These are phyloP conservation scores for Lytechinus pictus DNA, from an alignment of 35 echinoderm and acorn worm species.

Conservation along the genomic window DNA sequence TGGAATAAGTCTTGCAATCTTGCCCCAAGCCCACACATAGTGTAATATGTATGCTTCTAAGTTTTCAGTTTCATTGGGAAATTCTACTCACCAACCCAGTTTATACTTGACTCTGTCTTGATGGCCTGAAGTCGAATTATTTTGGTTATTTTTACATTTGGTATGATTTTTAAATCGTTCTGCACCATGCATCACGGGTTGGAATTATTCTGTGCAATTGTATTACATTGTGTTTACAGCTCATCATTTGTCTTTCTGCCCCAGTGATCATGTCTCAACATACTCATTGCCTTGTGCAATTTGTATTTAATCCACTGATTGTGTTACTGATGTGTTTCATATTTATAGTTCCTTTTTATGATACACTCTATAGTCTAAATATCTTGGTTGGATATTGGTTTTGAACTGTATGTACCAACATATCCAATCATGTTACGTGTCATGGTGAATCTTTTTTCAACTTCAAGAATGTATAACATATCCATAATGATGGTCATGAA, in stretches of 20 bases:
- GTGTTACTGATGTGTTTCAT: background rate
- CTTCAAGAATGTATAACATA: background rate
- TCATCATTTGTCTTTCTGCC: background rate
- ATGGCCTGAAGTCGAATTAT: too few relatives aligned
- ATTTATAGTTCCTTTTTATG: background rate
- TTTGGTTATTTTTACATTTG: too few relatives aligned
- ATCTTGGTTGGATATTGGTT: background rate
- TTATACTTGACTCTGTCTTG: background rate
- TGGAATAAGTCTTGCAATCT: background rate
- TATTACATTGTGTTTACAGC: background rate
- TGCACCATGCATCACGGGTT: background rate
- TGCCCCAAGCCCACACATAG: background rate
- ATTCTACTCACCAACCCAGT: background rate
- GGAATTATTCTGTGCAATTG: background rate
- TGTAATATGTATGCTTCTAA: background rate
- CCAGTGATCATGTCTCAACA: background rate
- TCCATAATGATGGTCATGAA: too few relatives aligned
- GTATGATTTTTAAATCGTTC: background rate
- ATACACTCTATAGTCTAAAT: background rate
- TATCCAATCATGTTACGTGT: background rate
- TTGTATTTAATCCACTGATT: background rate
- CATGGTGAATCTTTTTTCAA: background rate
- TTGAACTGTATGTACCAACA: background rate
- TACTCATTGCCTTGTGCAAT: background rate
- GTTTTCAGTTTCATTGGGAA: background rate